Conservation (phyloP, 2,797 vertebrate genomes). For the Leptatherina wallacei region DNA sequence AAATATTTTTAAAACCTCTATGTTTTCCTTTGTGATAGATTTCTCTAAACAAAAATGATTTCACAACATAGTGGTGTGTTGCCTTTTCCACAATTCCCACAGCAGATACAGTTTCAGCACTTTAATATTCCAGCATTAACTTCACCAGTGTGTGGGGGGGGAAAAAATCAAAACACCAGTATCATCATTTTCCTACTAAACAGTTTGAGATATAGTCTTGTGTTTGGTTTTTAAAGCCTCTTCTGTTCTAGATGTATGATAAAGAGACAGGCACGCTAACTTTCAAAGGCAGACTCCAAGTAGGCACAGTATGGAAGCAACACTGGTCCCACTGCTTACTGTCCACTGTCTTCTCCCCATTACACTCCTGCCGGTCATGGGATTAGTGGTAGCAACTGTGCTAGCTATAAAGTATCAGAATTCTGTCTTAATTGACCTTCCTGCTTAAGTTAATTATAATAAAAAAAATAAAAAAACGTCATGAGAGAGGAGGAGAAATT, state of each 20-base stretch:
- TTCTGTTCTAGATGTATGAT: constrained; percentile 4
- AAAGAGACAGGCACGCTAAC: constrained; percentile 27
- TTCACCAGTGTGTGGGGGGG: neutral
- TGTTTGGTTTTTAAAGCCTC: neutral
- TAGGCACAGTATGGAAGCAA: constrained; percentile 27
- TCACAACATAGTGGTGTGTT: neutral
- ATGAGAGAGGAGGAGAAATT: neutral
- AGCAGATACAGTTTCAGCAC: neutral
- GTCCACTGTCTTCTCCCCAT: constrained; percentile 10
- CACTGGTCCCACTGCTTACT: constrained; percentile 14
- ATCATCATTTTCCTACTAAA: neutral
- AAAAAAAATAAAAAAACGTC: constrained; percentile 20
- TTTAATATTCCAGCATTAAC: neutral
- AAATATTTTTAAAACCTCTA: neutral
- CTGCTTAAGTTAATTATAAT: constrained; percentile 19
- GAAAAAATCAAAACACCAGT: neutral
- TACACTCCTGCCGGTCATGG: constrained; percentile 13
- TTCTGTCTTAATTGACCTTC: constrained; percentile 51
- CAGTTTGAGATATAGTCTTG: neutral
- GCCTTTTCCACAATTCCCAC: neutral
- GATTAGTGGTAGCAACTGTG: constrained; percentile 54
- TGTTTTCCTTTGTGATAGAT: neutral
- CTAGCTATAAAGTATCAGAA: constrained; percentile 34
- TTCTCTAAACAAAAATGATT: neutral
- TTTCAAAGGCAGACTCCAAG: constrained; percentile 6